phyloP scores from a whole-genome alignment of 2,797 vertebrate species.

The Halcyon smyrnensis region DNA sequence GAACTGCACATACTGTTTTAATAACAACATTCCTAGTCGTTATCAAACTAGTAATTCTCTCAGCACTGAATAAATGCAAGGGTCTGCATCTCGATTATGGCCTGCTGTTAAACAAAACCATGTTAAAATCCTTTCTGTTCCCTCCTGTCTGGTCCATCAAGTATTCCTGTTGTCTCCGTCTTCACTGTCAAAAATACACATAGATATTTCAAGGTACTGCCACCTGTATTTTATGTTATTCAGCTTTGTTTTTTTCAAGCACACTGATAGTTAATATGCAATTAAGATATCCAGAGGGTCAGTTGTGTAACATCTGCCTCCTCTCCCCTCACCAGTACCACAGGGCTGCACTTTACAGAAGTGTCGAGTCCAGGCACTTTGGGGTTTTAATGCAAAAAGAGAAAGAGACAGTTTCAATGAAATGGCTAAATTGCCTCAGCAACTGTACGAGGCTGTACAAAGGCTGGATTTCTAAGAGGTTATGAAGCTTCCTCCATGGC shows the following conservation, averaged over 20 bases:
- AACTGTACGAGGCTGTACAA: not conserved
- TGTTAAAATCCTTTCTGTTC: slow-evolving; percentile 69
- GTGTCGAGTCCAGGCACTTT: not conserved
- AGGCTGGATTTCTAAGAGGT: not conserved
- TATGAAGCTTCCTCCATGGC: not conserved
- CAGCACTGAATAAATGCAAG: slow-evolving; percentile 80
- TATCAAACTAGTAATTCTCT: slow-evolving; percentile 86
- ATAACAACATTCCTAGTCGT: slow-evolving; percentile 86
- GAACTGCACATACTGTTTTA: slow-evolving; percentile 87
- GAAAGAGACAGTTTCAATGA: not conserved
- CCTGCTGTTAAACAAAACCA: slow-evolving; percentile 81
- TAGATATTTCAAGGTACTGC: not conserved
- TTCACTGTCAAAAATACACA: not conserved
- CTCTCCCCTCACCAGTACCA: not conserved
- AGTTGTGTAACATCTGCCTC: not conserved
- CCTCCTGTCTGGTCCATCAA: slow-evolving; percentile 61
- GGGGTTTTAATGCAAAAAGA: not conserved
- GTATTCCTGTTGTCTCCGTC: slow-evolving; percentile 36
- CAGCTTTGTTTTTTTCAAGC: slow-evolving; percentile 2
- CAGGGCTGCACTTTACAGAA: not conserved
- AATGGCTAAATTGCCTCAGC: not conserved
- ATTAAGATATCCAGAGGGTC: slow-evolving; percentile 19
- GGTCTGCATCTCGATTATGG: slow-evolving; percentile 79
- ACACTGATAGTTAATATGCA: not conserved
- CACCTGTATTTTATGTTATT: not conserved